Conservation (phyloP, 1,140 invertebrate species). For the Pentalonia nigronervosa region DNA sequence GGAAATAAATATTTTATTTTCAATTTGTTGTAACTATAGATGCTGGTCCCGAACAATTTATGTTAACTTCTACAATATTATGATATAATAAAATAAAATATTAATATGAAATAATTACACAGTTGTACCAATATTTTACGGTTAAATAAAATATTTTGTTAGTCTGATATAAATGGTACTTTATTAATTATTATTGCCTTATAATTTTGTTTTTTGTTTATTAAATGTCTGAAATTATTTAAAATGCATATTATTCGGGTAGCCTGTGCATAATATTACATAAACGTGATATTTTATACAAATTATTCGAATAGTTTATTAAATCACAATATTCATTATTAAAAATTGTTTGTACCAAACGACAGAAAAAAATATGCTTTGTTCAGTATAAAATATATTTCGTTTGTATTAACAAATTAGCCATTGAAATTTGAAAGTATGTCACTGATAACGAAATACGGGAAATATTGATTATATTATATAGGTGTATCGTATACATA, state of each 20-base stretch:
- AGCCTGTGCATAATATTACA: background rate
- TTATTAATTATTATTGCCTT: background rate
- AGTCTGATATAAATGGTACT: background rate
- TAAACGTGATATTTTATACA: background rate
- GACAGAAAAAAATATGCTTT: background rate
- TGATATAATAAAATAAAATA: background rate
- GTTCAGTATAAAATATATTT: background rate
- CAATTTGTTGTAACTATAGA: background rate
- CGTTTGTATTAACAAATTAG: background rate
- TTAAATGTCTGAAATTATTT: background rate
- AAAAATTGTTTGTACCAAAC: background rate
- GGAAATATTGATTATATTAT: background rate
- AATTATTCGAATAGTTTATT: background rate
- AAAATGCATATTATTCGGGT: background rate
- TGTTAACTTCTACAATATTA: background rate
- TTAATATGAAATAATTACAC: background rate
- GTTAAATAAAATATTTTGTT: background rate
- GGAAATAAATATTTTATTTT: background rate
- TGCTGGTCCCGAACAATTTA: background rate
- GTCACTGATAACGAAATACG: background rate
- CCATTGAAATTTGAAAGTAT: background rate
- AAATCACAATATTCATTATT: background rate
- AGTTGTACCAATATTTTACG: background rate
- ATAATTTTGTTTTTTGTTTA: background rate
- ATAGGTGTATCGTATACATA: background rate